Percentiles rank a stretch among this genome's conserved stretches.
Evolutionary conservation across 2,888 invertebrate genomes (phyloP).

Genomic region (Melieria picta): DNA sequence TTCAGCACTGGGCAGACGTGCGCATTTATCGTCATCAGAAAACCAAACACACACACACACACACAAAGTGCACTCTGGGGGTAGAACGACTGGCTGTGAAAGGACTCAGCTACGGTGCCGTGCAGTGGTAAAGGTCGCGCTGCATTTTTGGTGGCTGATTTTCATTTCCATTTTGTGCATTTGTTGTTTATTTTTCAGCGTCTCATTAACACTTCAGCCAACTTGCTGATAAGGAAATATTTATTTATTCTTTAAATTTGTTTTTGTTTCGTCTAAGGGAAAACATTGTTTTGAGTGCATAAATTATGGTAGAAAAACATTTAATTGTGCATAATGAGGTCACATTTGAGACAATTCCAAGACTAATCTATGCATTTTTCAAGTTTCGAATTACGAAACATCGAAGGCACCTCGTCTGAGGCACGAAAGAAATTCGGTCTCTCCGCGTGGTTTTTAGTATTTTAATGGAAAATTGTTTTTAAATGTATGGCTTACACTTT

Average conservation of each 20-base stretch:
- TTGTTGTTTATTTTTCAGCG: not conserved
- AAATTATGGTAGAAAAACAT: too few species aligned
- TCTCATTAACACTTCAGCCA: slow-evolving; percentile 20
- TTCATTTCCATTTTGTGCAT: not conserved
- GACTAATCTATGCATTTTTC: not conserved
- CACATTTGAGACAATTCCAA: too few species aligned
- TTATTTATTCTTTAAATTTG: not conserved
- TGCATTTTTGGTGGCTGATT: not conserved
- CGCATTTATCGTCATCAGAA: not conserved
- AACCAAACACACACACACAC: too few species aligned
- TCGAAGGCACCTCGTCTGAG: not conserved
- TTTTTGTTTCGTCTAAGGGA: slow-evolving; percentile 6
- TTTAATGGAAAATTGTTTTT: too few species aligned
- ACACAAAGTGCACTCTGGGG: not conserved
- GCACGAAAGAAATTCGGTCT: too few species aligned
- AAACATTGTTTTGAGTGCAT: too few species aligned
- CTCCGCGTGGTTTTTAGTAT: too few species aligned
- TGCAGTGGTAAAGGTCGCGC: not conserved
- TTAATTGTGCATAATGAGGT: too few species aligned
- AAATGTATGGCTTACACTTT: too few species aligned
- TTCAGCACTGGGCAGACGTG: not conserved
- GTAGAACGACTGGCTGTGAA: not conserved
- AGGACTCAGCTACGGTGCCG: not conserved
- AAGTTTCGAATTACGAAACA: not conserved
- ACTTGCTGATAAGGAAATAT: slow-evolving; percentile 2